Percentiles rank a stretch among this genome's conserved stretches.
These are phyloP conservation scores for Hetaerina americana DNA, from an alignment of 1,140 invertebrate species.

Conservation along the genomic window DNA sequence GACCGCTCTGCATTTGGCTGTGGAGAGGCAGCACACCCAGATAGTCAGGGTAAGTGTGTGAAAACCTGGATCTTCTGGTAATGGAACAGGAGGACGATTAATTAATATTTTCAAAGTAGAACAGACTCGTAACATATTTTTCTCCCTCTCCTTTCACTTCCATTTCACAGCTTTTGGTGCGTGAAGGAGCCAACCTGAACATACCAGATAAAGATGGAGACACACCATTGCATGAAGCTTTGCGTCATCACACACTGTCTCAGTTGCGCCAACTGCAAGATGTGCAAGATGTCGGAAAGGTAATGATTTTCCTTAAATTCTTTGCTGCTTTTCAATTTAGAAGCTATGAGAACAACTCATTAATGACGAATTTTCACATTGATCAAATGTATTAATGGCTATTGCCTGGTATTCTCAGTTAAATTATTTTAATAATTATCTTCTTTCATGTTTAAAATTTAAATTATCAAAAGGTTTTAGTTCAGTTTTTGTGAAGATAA, in stretches of 20 bases:
- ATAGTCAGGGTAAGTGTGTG: conserved; percentile 59
- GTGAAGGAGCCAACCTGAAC: conserved; percentile 86
- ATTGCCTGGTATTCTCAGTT: too few relatives aligned
- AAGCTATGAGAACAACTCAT: too few relatives aligned
- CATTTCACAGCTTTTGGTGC: conserved; percentile 75
- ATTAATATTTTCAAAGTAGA: too few relatives aligned
- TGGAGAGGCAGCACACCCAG: conserved; percentile 89
- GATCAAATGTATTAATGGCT: too few relatives aligned
- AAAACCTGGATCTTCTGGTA: not conserved
- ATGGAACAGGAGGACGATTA: too few relatives aligned
- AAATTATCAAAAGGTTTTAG: too few relatives aligned
- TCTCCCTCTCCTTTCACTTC: too few relatives aligned
- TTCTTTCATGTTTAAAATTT: too few relatives aligned
- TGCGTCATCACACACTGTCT: conserved; percentile 89
- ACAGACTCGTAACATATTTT: not conserved
- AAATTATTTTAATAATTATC: too few relatives aligned
- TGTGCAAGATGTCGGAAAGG: conserved; percentile 84
- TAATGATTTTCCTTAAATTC: too few relatives aligned
- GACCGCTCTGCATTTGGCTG: conserved; percentile 87
- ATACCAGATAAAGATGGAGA: conserved; percentile 94
- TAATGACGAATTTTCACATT: too few relatives aligned
- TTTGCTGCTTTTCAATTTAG: too few relatives aligned
- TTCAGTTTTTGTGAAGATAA: not conserved
- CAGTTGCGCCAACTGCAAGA: conserved; percentile 89
- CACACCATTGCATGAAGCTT: conserved; percentile 86